phyloP scores from a whole-genome alignment of 1,140 invertebrate species.

The Arion vulgaris region DNA sequence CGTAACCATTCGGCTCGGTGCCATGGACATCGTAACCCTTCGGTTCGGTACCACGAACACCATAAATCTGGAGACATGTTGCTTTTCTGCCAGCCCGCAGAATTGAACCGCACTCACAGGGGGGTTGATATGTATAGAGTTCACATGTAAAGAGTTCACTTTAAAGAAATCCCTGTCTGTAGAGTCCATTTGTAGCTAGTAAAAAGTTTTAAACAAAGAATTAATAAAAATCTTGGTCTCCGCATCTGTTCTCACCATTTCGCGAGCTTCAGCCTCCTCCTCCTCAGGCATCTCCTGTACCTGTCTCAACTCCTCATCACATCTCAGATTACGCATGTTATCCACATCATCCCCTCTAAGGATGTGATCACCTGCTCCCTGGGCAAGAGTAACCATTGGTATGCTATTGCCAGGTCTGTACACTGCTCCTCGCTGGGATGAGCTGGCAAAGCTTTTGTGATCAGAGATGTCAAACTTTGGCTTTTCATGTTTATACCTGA shows the following conservation, averaged over 20 bases:
- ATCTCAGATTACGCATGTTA: conserved; percentile 8
- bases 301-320: conserved; percentile 38
- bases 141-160: no score
- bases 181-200: no score
- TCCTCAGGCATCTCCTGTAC: conserved; percentile 58
- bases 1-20: no score
- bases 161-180: no score
- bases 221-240: no score
- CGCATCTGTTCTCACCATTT: conserved; percentile 58
- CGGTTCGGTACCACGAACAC: no score
- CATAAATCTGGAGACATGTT: no score
- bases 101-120: no score
- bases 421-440: conserved; percentile 53
- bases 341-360: conserved; percentile 7
- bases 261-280: conserved; percentile 57
- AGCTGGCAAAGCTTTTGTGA: conserved; percentile 48
- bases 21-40: no score
- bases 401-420: conserved; percentile 60
- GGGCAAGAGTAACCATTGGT: conserved; percentile 41
- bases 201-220: no score
- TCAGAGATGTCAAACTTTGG: conserved; percentile 47
- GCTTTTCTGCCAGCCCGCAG: no score
- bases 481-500: conserved; percentile 55
- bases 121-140: no score
- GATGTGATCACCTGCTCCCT: not conserved